A percentile compares a stretch with the other conserved stretches of the same genome.
Conservation (phyloP, 2,888 invertebrate genomes). For the Folsomia candida region DNA sequence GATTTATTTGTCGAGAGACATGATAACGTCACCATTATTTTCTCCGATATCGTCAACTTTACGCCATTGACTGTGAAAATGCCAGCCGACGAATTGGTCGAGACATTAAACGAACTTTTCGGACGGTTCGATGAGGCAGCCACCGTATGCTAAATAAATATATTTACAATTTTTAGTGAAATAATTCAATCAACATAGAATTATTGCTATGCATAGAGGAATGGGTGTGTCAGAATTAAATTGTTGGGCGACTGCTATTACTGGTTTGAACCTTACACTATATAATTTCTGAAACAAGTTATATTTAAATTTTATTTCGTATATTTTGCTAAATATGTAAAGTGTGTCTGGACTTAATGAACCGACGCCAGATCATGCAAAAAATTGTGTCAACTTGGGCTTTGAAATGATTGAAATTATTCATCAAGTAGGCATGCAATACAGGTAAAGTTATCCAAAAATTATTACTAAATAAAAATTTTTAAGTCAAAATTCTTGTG, state of each 20-base stretch:
- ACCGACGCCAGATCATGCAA: constrained; percentile 75
- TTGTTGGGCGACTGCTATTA: constrained; percentile 93
- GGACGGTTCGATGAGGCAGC: constrained; percentile 89
- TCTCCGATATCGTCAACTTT: constrained; percentile 91
- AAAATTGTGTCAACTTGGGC: constrained; percentile 84
- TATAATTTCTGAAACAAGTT: too few relatives aligned
- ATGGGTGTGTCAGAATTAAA: constrained; percentile 71
- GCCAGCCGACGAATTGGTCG: constrained; percentile 76
- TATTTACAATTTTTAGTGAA: constrained; percentile 1
- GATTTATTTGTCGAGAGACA: constrained; percentile 84
- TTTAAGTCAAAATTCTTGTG: too few relatives aligned
- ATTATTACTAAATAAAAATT: too few relatives aligned
- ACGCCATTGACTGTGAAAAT: constrained; percentile 81
- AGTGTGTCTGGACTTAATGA: constrained; percentile 68
- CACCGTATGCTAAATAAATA: constrained; percentile 60
- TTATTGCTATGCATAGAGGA: constrained; percentile 51
- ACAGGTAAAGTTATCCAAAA: too few relatives aligned
- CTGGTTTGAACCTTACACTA: too few relatives aligned
- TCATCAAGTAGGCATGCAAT: constrained; percentile 63
- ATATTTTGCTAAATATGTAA: too few relatives aligned
- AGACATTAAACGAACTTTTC: constrained; percentile 84
- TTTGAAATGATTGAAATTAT: constrained; percentile 91
- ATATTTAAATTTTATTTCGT: too few relatives aligned
- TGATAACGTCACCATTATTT: constrained; percentile 82
- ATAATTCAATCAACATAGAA: neutral